Conservation (phyloP, 2,888 invertebrate species). For the Neuroscelio doddi region DNA sequence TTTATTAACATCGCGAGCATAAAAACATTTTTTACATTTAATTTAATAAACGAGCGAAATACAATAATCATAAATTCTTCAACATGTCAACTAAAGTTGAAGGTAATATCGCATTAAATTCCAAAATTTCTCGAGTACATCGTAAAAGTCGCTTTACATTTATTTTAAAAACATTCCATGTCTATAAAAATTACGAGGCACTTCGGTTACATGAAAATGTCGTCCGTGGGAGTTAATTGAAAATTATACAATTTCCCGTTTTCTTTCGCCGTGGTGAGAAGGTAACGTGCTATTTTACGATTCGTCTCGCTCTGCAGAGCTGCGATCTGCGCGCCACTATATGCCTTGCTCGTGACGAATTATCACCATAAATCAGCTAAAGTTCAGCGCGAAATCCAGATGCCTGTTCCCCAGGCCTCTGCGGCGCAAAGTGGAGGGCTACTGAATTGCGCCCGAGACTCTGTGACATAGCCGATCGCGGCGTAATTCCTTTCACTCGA, state of each 20-base stretch:
- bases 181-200: conserved; percentile 5
- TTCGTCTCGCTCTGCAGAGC: conserved; percentile 12
- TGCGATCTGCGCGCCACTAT: conserved; percentile 2
- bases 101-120: conserved; percentile 1
- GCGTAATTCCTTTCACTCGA: conserved; percentile 18
- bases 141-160: background rate
- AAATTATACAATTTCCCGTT: conserved; percentile 16
- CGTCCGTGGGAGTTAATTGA: conserved; percentile 12
- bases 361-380: conserved; percentile 19
- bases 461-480: conserved; percentile 6
- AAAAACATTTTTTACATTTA: too few relatives aligned
- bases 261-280: conserved; percentile 5
- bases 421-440: background rate
- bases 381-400: conserved; percentile 19
- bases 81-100: background rate
- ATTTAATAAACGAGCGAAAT: too few relatives aligned
- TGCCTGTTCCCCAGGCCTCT: conserved; percentile 7
- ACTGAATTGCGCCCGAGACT: background rate
- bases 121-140: background rate
- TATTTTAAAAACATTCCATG: conserved; percentile 7
- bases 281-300: conserved; percentile 10
- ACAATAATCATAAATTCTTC: too few relatives aligned
- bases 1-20: too few relatives aligned
- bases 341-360: conserved; percentile 18
- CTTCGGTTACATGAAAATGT: conserved; percentile 3